phyloP scores from a whole-genome alignment of 1,140 invertebrate genomes.

The Kradibia gibbosae region DNA sequence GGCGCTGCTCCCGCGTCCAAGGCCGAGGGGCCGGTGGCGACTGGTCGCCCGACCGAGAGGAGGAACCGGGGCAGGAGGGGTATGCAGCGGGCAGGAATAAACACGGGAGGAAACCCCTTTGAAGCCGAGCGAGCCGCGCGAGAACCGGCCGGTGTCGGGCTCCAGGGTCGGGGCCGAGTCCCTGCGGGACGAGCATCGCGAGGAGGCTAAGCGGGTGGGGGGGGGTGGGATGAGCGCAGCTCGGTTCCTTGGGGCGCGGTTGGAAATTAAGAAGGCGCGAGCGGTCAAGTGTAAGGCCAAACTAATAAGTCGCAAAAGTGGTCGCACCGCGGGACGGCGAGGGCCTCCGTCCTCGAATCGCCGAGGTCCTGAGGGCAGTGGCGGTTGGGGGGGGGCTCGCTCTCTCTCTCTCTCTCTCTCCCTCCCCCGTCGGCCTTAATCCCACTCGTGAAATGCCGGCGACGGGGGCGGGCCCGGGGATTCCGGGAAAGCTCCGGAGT shows the following conservation, averaged over 20 bases:
- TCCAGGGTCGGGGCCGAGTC: background rate
- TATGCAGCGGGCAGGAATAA: background rate
- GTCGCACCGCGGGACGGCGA: background rate
- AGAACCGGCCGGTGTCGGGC: background rate
- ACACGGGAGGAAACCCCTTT: background rate
- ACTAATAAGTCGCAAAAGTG: slow-evolving; percentile 24
- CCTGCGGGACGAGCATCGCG: background rate
- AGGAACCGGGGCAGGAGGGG: no score
- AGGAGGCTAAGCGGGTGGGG: background rate
- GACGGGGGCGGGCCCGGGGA: background rate
- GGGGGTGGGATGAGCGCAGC: background rate
- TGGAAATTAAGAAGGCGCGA: slow-evolving; percentile 39
- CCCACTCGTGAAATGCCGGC: background rate
- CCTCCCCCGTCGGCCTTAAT: background rate
- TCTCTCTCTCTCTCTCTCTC: background rate
- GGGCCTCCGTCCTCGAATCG: background rate
- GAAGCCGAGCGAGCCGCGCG: background rate
- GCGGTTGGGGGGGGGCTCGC: no score
- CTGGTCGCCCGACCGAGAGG: no score
- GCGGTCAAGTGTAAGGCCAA: slow-evolving; percentile 33
- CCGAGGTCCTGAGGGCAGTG: background rate
- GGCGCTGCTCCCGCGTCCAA: no score
- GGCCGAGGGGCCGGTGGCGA: no score
- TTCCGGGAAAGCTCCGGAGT: slow-evolving; percentile 11
- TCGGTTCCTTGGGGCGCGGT: background rate